Percentiles rank a stretch among this genome's conserved stretches.
Conservation (phyloP, 2,888 invertebrate species). For the Lasioglossum malachurum region DNA sequence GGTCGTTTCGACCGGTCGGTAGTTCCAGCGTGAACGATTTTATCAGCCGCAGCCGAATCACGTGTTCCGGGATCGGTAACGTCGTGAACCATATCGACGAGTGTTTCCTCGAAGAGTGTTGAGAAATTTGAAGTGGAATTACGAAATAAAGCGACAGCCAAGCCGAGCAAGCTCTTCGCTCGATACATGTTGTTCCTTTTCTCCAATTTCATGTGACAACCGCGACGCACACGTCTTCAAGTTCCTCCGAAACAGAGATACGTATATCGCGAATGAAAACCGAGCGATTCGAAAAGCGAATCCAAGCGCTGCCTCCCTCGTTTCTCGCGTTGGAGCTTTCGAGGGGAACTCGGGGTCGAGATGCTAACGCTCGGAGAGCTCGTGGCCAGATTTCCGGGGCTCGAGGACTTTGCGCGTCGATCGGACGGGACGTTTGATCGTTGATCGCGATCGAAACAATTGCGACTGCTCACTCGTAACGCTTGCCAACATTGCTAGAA, state of each 20-base stretch:
- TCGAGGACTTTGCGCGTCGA: neutral
- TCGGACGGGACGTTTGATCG: neutral
- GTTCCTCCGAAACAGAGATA: slow-evolving; percentile 20
- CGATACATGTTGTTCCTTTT: slow-evolving; percentile 43
- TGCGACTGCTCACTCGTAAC: slow-evolving; percentile 47
- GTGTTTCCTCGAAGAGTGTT: slow-evolving; percentile 54
- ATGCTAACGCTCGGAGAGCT: slow-evolving; percentile 22
- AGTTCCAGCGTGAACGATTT: neutral
- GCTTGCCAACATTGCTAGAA: slow-evolving; percentile 6
- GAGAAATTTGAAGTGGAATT: slow-evolving; percentile 48
- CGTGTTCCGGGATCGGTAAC: slow-evolving; percentile 26
- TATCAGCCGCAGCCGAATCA: slow-evolving; percentile 8
- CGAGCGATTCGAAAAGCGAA: neutral
- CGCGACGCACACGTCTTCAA: slow-evolving; percentile 31
- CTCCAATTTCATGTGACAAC: slow-evolving; percentile 34
- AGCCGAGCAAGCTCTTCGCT: slow-evolving; percentile 63
- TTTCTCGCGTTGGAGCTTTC: slow-evolving; percentile 41
- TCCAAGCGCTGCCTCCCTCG: slow-evolving; percentile 17
- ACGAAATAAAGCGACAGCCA: slow-evolving; percentile 61
- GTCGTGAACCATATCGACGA: slow-evolving; percentile 36
- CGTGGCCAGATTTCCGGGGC: neutral
- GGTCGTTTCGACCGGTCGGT: neutral
- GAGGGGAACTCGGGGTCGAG: slow-evolving; percentile 32
- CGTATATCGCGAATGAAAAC: neutral
- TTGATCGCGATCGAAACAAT: slow-evolving; percentile 19